Evolutionary conservation across 2,113 vertebrate genomes (phyloP).

Genomic region (Pterophyllum scalare): DNA sequence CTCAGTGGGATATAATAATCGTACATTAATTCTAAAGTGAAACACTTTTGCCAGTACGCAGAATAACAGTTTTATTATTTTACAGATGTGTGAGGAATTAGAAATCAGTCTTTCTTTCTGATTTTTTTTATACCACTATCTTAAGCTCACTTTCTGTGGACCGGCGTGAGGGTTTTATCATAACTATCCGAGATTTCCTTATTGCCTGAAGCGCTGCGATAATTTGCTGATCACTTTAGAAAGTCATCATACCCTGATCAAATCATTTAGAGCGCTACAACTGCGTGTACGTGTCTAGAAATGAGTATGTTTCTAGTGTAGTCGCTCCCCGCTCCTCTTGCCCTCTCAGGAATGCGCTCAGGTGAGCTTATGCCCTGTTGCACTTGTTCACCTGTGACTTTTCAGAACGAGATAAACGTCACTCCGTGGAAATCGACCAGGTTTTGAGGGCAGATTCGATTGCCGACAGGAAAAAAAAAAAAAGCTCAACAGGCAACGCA

Average conservation of each 20-base stretch:
- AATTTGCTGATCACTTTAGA: not conserved
- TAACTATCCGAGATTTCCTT: not conserved
- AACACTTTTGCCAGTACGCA: not conserved
- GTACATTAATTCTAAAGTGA: not conserved
- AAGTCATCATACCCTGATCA: not conserved
- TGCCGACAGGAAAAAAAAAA: not conserved
- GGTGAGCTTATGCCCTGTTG: slow-evolving; percentile 25
- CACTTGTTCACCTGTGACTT: slow-evolving; percentile 40
- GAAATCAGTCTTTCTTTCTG: slow-evolving; percentile 4
- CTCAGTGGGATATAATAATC: not conserved
- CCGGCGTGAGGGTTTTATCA: not conserved
- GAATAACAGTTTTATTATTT: not conserved
- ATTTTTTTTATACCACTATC: not conserved
- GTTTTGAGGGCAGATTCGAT: slow-evolving; percentile 5
- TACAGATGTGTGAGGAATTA: not conserved
- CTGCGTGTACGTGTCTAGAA: not conserved
- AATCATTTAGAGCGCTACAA: not conserved
- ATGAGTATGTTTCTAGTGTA: not conserved
- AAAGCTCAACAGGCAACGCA: not conserved
- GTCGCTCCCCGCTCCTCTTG: not conserved
- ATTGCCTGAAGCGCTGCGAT: not conserved
- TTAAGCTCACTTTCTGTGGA: not conserved
- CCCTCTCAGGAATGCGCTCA: slow-evolving; percentile 36
- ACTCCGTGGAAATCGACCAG: not conserved
- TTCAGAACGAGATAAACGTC: not conserved